Base-by-base conservation (phyloP, 2,797 vertebrate genomes). In the Danio tinwini region DNA sequence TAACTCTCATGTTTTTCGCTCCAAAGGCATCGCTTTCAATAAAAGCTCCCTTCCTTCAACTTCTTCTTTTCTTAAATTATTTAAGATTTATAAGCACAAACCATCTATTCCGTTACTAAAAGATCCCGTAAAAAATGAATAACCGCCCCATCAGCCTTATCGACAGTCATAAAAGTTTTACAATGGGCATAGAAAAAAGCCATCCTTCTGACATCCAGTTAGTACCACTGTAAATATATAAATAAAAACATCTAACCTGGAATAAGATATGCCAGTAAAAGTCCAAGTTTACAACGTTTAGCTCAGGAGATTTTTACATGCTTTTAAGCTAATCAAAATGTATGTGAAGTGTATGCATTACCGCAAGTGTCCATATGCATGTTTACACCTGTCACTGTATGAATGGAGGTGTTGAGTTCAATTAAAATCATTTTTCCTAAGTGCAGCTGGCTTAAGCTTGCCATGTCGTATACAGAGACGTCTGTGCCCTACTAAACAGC, bases 51-150 rank as follows among this genome's bases (percentile, higher is more conserved):
- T 69, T 86, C 82, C 86, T 88, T 83, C 88, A 86, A 93, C 88
- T 87, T 88, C 91, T 91, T 90, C 81, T 81, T 81, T 86, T 87
- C 84, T 90, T 94, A 89, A 91, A 92, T 93, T 91, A 94, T 93
- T 92, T 89, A 93, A 86, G 87, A 85, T 92, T 93, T 91, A 93
- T 93, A 92, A 92, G 90, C 90, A 93, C 85, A 77, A 82, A 85
- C 87, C 89, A 87, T 92, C 88, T 84, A 91, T 92, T 90, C 88
- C 86, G 84, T 87, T 47, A 75, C 76, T 87, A 87, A 85, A 82
- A 87, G 81, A 89, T 87, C 88, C 85, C 87, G 88, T 89, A 84
- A 91, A 91, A 90, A 88, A 91, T 89, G 85, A 90, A 87, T 84
- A 84, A 76, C 81, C 75, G 87, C 85, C 86, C 89, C 88, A 88